phyloP scores from a whole-genome alignment of 2,113 vertebrate genomes.

The Carettochelys insculpta region DNA sequence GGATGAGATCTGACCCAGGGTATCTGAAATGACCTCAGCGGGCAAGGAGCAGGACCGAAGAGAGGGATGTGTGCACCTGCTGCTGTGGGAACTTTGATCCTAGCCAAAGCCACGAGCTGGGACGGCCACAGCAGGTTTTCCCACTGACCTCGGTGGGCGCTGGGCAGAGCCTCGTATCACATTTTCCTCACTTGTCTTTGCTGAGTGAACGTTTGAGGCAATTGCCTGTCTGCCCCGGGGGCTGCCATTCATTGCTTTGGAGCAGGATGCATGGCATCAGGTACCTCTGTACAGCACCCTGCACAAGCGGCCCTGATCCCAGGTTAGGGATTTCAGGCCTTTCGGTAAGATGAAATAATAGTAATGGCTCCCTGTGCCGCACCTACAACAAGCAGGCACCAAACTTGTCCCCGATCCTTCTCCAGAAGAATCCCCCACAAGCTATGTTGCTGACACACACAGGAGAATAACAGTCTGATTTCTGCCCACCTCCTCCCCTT shows the following conservation, averaged over 20 bases:
- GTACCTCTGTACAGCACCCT: not conserved
- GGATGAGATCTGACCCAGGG: not conserved
- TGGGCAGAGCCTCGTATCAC: not conserved
- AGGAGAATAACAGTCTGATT: not conserved
- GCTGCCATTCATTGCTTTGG: not conserved
- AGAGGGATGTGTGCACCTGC: not conserved
- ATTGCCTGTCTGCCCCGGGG: not conserved
- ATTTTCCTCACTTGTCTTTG: not conserved
- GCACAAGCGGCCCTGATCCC: rapidly evolving
- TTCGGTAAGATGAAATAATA: not conserved
- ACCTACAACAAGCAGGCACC: not conserved
- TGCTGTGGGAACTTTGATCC: not conserved
- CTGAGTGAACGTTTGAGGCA: not conserved
- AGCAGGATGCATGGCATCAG: not conserved
- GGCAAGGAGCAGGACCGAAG: not conserved
- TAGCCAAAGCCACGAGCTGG: not conserved
- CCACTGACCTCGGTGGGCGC: not conserved
- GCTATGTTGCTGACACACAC: not conserved
- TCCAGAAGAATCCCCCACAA: not conserved
- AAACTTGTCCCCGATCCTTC: not conserved
- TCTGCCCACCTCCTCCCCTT: not conserved
- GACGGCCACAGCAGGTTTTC: not conserved
- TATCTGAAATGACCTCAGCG: not conserved
- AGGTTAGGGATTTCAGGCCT: not conserved
- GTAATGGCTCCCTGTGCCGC: not conserved